Evolutionary conservation across 2,797 vertebrate species (phyloP).

Genomic region (Pangasius djambal): DNA sequence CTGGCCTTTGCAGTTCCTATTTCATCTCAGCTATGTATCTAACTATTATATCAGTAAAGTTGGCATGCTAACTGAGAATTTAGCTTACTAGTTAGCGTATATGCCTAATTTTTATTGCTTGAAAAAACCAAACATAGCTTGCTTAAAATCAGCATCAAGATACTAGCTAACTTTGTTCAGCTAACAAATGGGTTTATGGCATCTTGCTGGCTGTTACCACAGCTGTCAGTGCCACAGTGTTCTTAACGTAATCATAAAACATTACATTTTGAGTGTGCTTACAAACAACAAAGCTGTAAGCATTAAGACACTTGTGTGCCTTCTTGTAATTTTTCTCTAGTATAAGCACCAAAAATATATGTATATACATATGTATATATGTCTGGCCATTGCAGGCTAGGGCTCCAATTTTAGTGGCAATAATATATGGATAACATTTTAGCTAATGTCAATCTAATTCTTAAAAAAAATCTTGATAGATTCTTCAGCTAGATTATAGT

Average conservation of each 20-base stretch:
- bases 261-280: background rate
- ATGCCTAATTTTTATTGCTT: too few relatives aligned
- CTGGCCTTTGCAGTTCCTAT: background rate
- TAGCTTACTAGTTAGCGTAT: background rate
- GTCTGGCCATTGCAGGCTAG: background rate
- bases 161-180: background rate
- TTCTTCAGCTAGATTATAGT: background rate
- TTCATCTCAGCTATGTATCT: too few relatives aligned
- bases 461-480: background rate
- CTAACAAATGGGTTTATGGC: background rate
- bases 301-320: background rate
- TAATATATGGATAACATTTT: background rate
- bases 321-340: background rate
- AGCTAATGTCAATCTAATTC: background rate
- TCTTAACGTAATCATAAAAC: background rate
- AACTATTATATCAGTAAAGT: background rate
- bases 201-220: background rate
- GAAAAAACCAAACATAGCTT: background rate
- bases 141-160: background rate
- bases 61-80: background rate
- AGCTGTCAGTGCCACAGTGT: background rate
- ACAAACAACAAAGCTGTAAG: background rate
- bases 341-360: background rate
- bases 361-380: background rate
- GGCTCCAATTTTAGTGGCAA: background rate